phyloP scores from a whole-genome alignment of 2,797 vertebrate genomes.

The Heliangelus exortis region DNA sequence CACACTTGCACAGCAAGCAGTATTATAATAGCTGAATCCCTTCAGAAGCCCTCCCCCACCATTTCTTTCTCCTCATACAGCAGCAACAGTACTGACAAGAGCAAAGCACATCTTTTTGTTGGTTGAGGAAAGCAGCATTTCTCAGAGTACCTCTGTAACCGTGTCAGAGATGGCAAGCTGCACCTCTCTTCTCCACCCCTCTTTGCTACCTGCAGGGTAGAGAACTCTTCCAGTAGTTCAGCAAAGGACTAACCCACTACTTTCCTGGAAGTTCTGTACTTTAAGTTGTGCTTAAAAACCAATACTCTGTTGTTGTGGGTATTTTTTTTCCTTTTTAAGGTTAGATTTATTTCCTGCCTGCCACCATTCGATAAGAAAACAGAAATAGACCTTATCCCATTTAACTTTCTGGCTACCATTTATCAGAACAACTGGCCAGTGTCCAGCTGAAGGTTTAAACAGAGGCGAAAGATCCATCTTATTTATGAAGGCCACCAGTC shows the following conservation, averaged over 20 bases:
- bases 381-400: not conserved
- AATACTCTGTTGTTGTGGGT: not conserved
- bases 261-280: not conserved
- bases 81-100: not conserved
- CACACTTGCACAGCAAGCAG: not conserved
- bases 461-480: not conserved
- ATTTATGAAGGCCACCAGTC: not conserved
- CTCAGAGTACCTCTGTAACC: not conserved
- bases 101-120: not conserved
- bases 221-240: not conserved
- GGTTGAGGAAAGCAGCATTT: not conserved
- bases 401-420: not conserved
- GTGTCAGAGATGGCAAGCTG: accelerated
- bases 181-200: not conserved
- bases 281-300: not conserved
- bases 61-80: not conserved
- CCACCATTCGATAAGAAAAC: not conserved
- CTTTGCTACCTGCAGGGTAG: not conserved
- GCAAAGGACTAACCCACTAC: not conserved
- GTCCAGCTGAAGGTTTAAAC: not conserved
- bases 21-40: not conserved
- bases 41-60: not conserved
- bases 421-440: not conserved
- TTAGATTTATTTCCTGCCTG: not conserved
- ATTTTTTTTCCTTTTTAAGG: not conserved